Conservation (phyloP, 2,888 invertebrate genomes). For the Eupithecia vulgata region DNA sequence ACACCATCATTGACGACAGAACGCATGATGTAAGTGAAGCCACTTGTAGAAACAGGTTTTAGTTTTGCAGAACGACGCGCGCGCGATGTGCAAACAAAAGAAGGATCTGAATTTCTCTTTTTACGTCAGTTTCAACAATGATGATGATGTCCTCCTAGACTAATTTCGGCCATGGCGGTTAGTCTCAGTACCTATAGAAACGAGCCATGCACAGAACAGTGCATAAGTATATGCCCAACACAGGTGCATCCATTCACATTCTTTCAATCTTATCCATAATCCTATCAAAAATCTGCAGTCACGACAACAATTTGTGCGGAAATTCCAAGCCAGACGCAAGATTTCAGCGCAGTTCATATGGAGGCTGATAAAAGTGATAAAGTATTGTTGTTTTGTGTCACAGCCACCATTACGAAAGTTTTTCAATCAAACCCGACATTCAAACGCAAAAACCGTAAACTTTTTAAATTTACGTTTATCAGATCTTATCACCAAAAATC, state of each 20-base stretch:
- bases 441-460: not conserved
- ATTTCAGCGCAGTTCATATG: not conserved
- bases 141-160: too few relatives aligned
- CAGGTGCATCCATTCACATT: too few relatives aligned
- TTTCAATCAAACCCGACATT: not conserved
- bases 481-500: constrained; percentile 27
- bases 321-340: not conserved
- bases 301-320: not conserved
- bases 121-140: not conserved
- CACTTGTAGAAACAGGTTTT: not conserved
- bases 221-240: too few relatives aligned
- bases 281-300: not conserved
- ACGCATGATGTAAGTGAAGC: constrained; percentile 77
- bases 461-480: constrained; percentile 18
- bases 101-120: not conserved
- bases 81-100: not conserved
- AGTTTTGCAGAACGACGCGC: not conserved
- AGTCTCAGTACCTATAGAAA: too few relatives aligned
- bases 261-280: too few relatives aligned
- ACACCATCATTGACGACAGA: constrained; percentile 80
- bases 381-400: not conserved
- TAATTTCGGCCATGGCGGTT: too few relatives aligned
- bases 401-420: constrained; percentile 1
- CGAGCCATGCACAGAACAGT: too few relatives aligned
- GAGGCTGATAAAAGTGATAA: not conserved